Evolutionary conservation across 1,140 invertebrate species (phyloP).

Genomic region (Trachymyrmex septentrionalis): DNA sequence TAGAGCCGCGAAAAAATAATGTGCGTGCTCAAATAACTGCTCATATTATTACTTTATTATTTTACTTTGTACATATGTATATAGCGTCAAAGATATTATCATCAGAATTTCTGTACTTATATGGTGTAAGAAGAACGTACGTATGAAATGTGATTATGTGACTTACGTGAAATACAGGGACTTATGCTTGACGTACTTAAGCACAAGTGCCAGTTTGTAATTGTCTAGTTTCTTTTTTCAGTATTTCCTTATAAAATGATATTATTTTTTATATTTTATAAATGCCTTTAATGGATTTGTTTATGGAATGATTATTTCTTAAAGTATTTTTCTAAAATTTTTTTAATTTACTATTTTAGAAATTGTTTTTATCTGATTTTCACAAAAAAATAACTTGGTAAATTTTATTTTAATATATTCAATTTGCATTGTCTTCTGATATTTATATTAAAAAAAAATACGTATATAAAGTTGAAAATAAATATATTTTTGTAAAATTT

Average conservation of each 20-base stretch:
- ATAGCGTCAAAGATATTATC: conserved; percentile 62
- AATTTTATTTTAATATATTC: conserved; percentile 4
- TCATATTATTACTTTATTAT: conserved; percentile 43
- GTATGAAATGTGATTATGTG: conserved; percentile 49
- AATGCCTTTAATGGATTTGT: background rate
- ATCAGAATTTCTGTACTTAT: conserved; percentile 69
- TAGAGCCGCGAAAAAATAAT: conserved; percentile 19
- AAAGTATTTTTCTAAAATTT: background rate
- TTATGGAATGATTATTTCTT: background rate
- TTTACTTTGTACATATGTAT: conserved; percentile 76
- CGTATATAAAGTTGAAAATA: background rate
- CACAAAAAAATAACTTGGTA: background rate
- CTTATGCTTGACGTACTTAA: conserved; percentile 58
- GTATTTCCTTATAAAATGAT: conserved; percentile 9
- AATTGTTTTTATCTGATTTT: background rate
- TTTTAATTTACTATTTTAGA: background rate
- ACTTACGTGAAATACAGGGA: conserved; percentile 54
- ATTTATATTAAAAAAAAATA: background rate
- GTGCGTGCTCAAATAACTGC: conserved; percentile 50
- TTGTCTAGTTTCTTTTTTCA: conserved; percentile 20
- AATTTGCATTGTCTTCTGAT: background rate
- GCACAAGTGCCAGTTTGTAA: conserved; percentile 54
- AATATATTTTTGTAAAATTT: conserved; percentile 28
- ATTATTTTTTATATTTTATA: conserved; percentile 2
- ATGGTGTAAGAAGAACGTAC: conserved; percentile 6